phyloP scores from a whole-genome alignment of 37 sponge, comb jelly and placozoan genomes.

The Aphrocallistes beatrix region DNA sequence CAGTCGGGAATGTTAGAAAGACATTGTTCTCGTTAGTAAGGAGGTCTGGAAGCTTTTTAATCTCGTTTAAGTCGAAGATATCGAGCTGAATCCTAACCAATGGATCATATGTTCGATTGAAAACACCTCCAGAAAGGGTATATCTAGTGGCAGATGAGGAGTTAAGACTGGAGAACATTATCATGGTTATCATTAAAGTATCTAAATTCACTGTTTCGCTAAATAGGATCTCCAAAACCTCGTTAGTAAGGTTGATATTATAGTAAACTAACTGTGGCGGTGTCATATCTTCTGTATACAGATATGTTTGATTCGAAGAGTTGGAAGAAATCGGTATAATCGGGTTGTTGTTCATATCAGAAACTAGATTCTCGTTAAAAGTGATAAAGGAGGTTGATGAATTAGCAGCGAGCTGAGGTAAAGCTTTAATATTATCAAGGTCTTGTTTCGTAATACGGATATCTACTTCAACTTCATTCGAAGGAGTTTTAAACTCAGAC shows the following conservation, averaged over 20 bases:
- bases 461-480: constrained; percentile 26
- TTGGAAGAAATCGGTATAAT: constrained; percentile 21
- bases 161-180: constrained; percentile 35
- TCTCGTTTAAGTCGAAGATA: constrained; percentile 50
- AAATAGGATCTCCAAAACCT: constrained; percentile 56
- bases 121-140: constrained; percentile 40
- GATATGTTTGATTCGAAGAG: background rate
- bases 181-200: constrained; percentile 38
- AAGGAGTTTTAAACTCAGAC: constrained; percentile 31
- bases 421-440: constrained; percentile 45
- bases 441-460: constrained; percentile 34
- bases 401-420: constrained; percentile 33
- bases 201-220: constrained; percentile 58
- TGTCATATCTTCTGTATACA: constrained; percentile 38
- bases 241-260: constrained; percentile 52
- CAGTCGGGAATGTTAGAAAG: constrained; percentile 29
- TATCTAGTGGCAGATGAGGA: constrained; percentile 27
- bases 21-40: constrained; percentile 41
- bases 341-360: constrained; percentile 68
- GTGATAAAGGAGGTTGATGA: constrained; percentile 35
- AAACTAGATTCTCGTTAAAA: constrained; percentile 31
- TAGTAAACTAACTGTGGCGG: constrained; percentile 55
- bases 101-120: constrained; percentile 30
- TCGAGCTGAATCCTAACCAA: constrained; percentile 41
- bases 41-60: constrained; percentile 48